These are phyloP conservation scores for Dasysyrphus albostriatus DNA, from an alignment of 2,888 invertebrate genomes.

Conservation along the genomic window DNA sequence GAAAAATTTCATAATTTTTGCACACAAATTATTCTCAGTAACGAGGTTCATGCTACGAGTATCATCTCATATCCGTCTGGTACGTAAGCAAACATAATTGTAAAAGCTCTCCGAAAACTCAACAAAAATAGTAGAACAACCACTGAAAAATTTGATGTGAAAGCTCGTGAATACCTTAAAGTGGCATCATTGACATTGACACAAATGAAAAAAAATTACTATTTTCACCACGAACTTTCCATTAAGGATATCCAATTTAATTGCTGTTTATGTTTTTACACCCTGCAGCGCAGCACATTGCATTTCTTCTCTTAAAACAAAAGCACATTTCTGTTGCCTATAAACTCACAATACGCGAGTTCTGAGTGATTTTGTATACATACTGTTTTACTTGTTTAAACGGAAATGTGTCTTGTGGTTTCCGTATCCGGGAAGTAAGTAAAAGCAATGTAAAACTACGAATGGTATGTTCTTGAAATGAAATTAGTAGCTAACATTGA, in stretches of 20 bases:
- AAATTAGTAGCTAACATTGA: slow-evolving; percentile 46
- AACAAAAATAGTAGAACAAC: no score
- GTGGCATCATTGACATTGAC: slow-evolving; percentile 1
- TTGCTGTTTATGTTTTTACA: slow-evolving; percentile 71
- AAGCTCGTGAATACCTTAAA: no score
- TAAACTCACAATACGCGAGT: background rate
- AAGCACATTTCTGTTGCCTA: background rate
- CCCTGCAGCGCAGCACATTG: slow-evolving; percentile 26
- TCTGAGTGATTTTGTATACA: background rate
- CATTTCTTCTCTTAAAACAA: slow-evolving; percentile 21
- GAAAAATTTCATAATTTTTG: no score
- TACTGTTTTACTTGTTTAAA: background rate
- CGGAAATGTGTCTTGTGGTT: slow-evolving; percentile 17
- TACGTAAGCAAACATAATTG: no score
- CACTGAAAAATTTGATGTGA: no score
- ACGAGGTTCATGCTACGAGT: no score
- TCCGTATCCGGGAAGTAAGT: background rate
- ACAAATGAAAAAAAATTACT: slow-evolving; percentile 33
- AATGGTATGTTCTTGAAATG: slow-evolving; percentile 28
- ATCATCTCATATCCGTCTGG: no score
- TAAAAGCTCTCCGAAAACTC: no score
- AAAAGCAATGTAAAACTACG: slow-evolving; percentile 1
- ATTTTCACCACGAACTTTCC: slow-evolving; percentile 71
- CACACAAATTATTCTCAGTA: no score
- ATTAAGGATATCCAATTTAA: slow-evolving; percentile 75